Base-by-base conservation (phyloP, 2,113 vertebrate genomes). In the Ammodytes dubius region DNA sequence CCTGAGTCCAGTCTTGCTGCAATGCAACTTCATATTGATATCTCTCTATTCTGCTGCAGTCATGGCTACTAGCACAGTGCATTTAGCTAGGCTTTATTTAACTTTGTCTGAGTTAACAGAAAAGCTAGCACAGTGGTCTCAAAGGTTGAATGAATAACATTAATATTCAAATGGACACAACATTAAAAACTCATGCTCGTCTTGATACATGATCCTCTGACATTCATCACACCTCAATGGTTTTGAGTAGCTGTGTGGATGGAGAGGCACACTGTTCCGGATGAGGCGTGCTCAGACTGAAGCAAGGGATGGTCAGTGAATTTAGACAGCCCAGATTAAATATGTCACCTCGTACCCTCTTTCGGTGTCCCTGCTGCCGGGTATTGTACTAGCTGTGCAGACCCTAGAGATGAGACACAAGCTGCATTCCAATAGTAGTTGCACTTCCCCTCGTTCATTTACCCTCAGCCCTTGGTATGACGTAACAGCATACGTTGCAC, bases 271-370 rank as follows among this genome's bases (percentile, higher is more conserved):
- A 58, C n/a, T 42, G 63, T 52, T 47, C 17, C 17, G 2, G 14
- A 49, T 46, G 15, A 53, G 43, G 35, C 10, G 10, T 56, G 64
- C 52, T 64, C 19, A 43, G 53, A 65, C 6, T 61, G 43, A 87
- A 64, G 57, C 15, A 54, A 59, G 60, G 70, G n/a, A 42, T 37
- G 40, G 50, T 77, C 79, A 66, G 54, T 77, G 58, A 69, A 71
- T 59, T 72, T 15, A 56, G n/a, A 65, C 11, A 67, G 54, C 47
- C 59, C 17, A 66, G 74, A 77, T 77, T 11, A 50, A 60, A 76
- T 68, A 49, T 58, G 54, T 67, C 39, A 47, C 61, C 61, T 61
- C 45, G 27, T 10, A 15, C 11, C 27, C 5, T 61, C 39, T 66
- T 42, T 43, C 13, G 45, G 6, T 1, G 50, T 60, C 11, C 7